These are phyloP conservation scores for Macroteleia sp. DNA, from an alignment of 2,888 invertebrate genomes.

Conservation along the genomic window DNA sequence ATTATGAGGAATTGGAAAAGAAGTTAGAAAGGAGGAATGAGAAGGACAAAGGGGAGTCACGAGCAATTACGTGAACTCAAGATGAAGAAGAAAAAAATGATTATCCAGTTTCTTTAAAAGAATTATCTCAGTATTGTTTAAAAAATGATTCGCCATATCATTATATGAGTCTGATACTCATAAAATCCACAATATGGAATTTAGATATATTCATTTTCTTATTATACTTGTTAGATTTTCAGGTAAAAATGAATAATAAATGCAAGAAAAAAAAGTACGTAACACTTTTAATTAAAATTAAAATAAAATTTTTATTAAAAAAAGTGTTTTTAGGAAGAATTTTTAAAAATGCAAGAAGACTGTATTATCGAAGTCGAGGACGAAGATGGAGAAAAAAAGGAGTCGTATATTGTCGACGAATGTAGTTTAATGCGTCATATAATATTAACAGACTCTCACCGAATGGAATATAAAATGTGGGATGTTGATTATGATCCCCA, in stretches of 20 bases:
- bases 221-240: slow-evolving; percentile 72
- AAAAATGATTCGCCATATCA: slow-evolving; percentile 77
- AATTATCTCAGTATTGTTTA: slow-evolving; percentile 73
- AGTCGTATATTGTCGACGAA: slow-evolving; percentile 74
- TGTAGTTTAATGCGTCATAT: slow-evolving; percentile 74
- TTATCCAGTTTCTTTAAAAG: slow-evolving; percentile 73
- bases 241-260: slow-evolving; percentile 72
- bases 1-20: too few relatives aligned
- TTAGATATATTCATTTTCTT: slow-evolving; percentile 76
- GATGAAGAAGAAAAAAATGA: slow-evolving; percentile 71
- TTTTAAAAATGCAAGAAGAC: slow-evolving; percentile 74
- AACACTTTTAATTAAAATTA: not conserved
- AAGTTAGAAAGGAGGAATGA: too few relatives aligned
- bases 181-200: slow-evolving; percentile 78
- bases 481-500: slow-evolving; percentile 67
- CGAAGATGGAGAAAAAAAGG: slow-evolving; percentile 63
- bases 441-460: slow-evolving; percentile 76
- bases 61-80: slow-evolving; percentile 45
- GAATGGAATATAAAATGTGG: slow-evolving; percentile 68
- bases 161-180: slow-evolving; percentile 75
- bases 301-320: not conserved
- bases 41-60: too few relatives aligned
- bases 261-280: too few relatives aligned
- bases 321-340: slow-evolving; percentile 69
- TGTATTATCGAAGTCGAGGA: slow-evolving; percentile 67